Percentiles rank a stretch among this genome's conserved stretches.
Conservation (phyloP, 2,797 vertebrate genomes). For the Vireo griseus region DNA sequence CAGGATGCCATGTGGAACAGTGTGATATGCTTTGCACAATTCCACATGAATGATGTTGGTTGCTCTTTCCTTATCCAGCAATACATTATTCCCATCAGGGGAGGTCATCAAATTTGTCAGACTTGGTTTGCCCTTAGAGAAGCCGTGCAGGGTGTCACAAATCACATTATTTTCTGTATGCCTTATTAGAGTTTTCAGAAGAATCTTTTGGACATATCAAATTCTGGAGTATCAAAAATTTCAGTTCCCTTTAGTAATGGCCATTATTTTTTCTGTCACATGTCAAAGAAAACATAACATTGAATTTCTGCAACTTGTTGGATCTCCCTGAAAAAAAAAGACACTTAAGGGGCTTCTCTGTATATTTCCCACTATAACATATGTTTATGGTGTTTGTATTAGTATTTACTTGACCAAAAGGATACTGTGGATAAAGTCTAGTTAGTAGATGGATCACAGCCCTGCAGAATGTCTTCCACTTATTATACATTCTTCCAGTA, state of each 20-base stretch:
- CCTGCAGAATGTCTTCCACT: background rate
- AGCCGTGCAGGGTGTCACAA: background rate
- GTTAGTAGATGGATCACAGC: no score
- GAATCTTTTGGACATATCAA: background rate
- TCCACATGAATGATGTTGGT: background rate
- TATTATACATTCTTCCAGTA: background rate
- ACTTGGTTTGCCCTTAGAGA: background rate
- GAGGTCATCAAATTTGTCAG: background rate
- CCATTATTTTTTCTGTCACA: background rate
- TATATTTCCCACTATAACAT: background rate
- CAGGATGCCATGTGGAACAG: background rate
- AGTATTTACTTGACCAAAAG: background rate
- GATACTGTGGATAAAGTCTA: background rate
- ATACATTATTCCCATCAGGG: background rate
- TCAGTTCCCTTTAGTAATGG: background rate
- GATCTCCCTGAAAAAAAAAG: background rate
- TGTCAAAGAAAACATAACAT: background rate
- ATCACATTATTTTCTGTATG: background rate
- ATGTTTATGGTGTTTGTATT: background rate
- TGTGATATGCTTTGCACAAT: background rate
- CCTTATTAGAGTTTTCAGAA: background rate
- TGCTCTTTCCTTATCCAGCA: background rate
- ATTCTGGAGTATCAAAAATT: background rate
- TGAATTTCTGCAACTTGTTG: background rate
- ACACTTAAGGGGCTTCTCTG: background rate